Percentiles rank a stretch among this genome's conserved stretches.
Evolutionary conservation across 2,113 vertebrate species (phyloP).

Genomic region (Bothrops jararaca): DNA sequence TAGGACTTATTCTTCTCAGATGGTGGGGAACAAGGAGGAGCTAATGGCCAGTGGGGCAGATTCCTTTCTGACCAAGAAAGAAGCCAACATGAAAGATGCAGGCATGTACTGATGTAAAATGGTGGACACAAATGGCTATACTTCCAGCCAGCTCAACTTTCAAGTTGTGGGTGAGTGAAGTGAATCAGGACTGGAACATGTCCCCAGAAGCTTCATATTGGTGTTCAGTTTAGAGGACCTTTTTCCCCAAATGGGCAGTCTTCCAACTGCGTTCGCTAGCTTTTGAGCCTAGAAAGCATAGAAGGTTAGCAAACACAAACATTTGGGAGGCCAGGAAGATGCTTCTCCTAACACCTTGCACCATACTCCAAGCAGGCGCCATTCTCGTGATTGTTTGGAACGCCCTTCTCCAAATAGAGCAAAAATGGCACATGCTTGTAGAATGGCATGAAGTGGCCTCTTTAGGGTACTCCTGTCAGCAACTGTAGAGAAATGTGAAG

Average conservation of each 20-base stretch:
- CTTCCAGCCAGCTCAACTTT: not conserved
- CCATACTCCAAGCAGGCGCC: not conserved
- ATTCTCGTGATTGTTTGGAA: not conserved
- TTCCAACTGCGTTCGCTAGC: not conserved
- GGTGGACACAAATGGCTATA: accelerated
- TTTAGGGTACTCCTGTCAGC: not conserved
- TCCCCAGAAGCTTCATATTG: no score
- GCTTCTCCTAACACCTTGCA: not conserved
- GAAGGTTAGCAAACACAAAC: not conserved
- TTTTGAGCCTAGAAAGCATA: not conserved
- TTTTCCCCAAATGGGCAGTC: not conserved
- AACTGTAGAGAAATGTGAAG: not conserved
- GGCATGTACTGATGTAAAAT: conserved; percentile 22
- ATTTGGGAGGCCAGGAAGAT: not conserved
- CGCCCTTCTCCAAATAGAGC: not conserved
- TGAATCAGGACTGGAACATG: not conserved
- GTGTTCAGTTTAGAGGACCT: not conserved
- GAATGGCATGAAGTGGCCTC: not conserved
- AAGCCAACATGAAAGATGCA: not conserved
- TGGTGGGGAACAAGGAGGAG: not conserved
- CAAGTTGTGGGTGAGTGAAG: conserved; percentile 5
- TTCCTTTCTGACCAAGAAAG: conserved; percentile 21
- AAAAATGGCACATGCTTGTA: not conserved
- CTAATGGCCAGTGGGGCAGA: not conserved
- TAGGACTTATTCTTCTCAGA: not conserved